Conservation (phyloP, 2,888 invertebrate genomes). For the Nemurella pictetii region DNA sequence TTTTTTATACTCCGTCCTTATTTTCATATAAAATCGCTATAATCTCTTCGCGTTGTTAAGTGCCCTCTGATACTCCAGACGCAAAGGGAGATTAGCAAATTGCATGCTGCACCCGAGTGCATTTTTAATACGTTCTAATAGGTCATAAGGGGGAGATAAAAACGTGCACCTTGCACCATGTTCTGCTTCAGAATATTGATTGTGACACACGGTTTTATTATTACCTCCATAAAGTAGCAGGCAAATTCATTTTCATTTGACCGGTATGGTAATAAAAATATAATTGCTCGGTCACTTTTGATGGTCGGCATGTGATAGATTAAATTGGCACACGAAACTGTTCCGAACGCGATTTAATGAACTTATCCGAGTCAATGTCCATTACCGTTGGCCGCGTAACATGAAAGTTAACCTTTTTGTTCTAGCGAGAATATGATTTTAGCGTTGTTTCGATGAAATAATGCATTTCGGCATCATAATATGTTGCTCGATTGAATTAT, state of each 20-base stretch:
- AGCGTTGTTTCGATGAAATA: not conserved
- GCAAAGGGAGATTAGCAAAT: not conserved
- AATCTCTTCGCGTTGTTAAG: not conserved
- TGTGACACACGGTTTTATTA: not conserved
- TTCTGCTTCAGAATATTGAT: not conserved
- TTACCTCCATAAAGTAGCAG: not conserved
- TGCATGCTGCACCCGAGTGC: conserved; percentile 13
- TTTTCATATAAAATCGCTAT: not conserved
- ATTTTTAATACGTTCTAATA: not conserved
- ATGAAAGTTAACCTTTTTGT: not conserved
- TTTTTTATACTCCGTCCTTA: not conserved
- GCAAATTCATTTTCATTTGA: not conserved
- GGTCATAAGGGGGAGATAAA: not conserved
- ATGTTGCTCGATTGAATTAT: not conserved
- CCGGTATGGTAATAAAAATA: not conserved
- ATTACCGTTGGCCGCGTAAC: not conserved
- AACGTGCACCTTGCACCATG: not conserved
- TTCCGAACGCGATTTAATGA: not conserved
- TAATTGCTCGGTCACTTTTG: conserved; percentile 3
- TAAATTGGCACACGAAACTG: not conserved
- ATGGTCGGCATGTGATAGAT: not conserved
- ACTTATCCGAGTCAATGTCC: not conserved
- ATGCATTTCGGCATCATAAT: not conserved
- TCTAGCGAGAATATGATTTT: not conserved
- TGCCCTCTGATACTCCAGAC: not conserved